These are phyloP conservation scores for Aramus guarauna DNA, from an alignment of 2,113 vertebrate species.

Conservation along the genomic window DNA sequence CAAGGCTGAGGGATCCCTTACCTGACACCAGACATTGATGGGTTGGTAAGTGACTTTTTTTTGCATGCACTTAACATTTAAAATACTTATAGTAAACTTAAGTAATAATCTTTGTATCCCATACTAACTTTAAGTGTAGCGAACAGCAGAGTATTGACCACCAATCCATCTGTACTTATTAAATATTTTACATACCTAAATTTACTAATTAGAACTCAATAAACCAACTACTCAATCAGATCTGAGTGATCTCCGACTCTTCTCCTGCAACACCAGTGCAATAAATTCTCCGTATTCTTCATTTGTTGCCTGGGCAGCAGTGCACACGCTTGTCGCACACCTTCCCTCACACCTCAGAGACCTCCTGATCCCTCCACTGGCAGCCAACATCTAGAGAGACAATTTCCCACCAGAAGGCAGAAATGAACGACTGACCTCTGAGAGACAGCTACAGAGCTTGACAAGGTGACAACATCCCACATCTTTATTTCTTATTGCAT, in stretches of 20 bases:
- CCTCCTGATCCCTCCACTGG: neutral
- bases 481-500: neutral
- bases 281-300: neutral
- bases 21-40: neutral
- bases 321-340: rapidly evolving
- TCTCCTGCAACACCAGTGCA: neutral
- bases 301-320: neutral
- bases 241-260: neutral
- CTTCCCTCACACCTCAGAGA: neutral
- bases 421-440: neutral
- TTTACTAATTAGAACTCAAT: too few species aligned
- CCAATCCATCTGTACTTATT: too few species aligned
- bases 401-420: neutral
- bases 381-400: rapidly evolving
- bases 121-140: too few species aligned
- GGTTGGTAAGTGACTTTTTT: neutral
- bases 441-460: neutral
- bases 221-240: too few species aligned
- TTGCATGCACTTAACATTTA: too few species aligned
- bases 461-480: neutral
- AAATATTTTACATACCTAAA: too few species aligned
- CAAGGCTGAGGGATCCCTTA: neutral
- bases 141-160: too few species aligned
- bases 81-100: too few species aligned
- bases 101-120: too few species aligned